Percentiles rank a stretch among this genome's conserved stretches.
Conservation (phyloP, 2,113 vertebrate genomes). For the Elanus axillaris region DNA sequence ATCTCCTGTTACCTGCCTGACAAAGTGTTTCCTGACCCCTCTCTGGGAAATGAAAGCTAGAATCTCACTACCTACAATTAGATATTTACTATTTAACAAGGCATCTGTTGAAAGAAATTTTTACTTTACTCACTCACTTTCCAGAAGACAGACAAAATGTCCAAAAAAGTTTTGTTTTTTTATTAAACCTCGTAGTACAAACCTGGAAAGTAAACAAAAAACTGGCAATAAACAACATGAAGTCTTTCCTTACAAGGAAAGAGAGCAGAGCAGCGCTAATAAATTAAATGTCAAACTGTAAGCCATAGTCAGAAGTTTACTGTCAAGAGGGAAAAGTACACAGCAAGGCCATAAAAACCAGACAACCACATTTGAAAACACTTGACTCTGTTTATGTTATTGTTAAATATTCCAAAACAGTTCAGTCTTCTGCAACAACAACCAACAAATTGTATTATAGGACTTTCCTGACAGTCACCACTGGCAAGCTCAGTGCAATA, state of each 20-base stretch:
- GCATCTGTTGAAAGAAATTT: background rate
- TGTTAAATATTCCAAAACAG: conserved; percentile 98
- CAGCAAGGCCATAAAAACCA: conserved; percentile 92
- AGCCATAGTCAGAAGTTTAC: conserved; percentile 90
- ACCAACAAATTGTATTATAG: conserved; percentile 92
- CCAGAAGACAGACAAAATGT: conserved; percentile 79
- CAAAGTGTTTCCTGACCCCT: background rate
- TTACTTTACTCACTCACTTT: conserved; percentile 37
- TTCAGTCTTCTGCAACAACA: conserved; percentile 94
- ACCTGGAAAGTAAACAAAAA: conserved; percentile 98
- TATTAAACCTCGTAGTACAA: conserved; percentile 99
- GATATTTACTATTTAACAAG: background rate
- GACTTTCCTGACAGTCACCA: conserved; percentile 92
- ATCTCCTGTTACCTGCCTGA: background rate
- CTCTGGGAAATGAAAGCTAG: background rate
- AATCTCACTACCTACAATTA: background rate
- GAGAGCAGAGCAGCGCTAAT: conserved; percentile 93
- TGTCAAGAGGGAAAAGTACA: conserved; percentile 88
- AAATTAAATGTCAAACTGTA: conserved; percentile 98
- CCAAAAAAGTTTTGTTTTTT: conserved; percentile 86
- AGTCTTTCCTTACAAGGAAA: conserved; percentile 88
- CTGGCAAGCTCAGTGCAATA: conserved; percentile 97
- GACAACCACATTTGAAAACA: conserved; percentile 97
- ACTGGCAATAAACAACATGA: conserved; percentile 97
- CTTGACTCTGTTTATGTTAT: conserved; percentile 87